These are phyloP conservation scores for Geodia barretti DNA, from an alignment of 37 sponge, comb jelly and placozoan genomes.

Conservation along the genomic window DNA sequence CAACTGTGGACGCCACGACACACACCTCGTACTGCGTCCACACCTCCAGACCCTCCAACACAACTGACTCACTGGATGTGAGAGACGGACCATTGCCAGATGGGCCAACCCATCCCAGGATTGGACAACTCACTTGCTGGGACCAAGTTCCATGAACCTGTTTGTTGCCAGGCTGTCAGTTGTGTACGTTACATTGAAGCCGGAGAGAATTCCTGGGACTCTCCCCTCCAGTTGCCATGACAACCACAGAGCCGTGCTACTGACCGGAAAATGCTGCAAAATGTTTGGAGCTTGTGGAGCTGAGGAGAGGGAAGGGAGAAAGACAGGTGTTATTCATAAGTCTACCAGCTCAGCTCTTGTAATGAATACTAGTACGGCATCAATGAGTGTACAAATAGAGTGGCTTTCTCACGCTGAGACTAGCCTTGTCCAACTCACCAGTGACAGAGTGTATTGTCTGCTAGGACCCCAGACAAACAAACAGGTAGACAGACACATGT, in stretches of 20 bases:
- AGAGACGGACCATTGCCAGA: too few relatives aligned
- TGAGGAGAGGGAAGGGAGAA: too few relatives aligned
- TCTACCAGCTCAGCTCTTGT: too few relatives aligned
- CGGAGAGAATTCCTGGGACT: constrained; percentile 4
- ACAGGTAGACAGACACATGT: too few relatives aligned
- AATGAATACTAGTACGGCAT: too few relatives aligned
- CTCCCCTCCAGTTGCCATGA: not conserved
- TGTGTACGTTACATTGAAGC: not conserved
- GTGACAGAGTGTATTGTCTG: too few relatives aligned
- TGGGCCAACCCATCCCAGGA: too few relatives aligned
- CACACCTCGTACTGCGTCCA: not conserved
- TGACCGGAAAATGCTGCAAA: not conserved
- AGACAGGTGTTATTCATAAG: too few relatives aligned
- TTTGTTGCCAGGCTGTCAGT: not conserved
- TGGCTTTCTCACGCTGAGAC: too few relatives aligned
- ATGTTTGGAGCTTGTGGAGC: not conserved
- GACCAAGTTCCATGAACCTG: not conserved
- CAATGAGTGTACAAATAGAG: too few relatives aligned
- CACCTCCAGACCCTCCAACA: not conserved
- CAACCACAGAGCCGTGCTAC: not conserved
- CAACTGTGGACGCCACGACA: not conserved
- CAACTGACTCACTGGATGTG: not conserved
- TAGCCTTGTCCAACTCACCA: too few relatives aligned
- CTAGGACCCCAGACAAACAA: too few relatives aligned
- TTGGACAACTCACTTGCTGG: not conserved